These are phyloP conservation scores for Clepsis dumicolana DNA, from an alignment of 2,888 invertebrate species.

Conservation along the genomic window DNA sequence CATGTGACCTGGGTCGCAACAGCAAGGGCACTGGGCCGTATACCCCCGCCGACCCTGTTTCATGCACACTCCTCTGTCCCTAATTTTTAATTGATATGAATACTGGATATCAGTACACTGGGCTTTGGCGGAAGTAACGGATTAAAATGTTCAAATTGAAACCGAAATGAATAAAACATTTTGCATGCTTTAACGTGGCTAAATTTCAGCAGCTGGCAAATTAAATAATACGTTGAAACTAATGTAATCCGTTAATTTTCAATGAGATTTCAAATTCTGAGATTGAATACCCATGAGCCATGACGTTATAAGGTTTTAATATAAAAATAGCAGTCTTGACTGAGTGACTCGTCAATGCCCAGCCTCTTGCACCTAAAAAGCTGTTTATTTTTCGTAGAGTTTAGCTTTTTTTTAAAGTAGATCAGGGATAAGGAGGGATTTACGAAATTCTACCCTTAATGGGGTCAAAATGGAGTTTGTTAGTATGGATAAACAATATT, in stretches of 20 bases:
- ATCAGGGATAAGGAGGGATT: no score
- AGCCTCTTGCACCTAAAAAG: no score
- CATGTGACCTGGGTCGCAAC: constrained; percentile 57
- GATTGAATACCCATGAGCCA: no score
- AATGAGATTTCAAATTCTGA: no score
- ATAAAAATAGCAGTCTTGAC: no score
- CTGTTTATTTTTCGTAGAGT: no score
- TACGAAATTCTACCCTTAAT: no score
- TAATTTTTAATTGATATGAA: constrained; percentile 40
- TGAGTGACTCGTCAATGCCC: no score
- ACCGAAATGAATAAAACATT: neutral
- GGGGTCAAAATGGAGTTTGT: no score
- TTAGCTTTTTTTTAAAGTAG: no score
- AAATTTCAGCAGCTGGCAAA: neutral
- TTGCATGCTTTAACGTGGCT: neutral
- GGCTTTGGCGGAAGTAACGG: neutral
- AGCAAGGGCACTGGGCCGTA: constrained; percentile 60
- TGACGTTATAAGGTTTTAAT: no score
- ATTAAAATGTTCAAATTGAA: neutral
- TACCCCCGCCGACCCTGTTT: constrained; percentile 46
- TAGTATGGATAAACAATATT: no score
- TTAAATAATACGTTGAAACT: neutral
- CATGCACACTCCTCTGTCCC: constrained; percentile 39
- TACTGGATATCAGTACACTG: neutral
- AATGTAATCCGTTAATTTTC: neutral